Percentiles rank a stretch among this genome's conserved stretches.
Conservation (phyloP, 1,140 invertebrate species). For the Cydia fagiglandana region DNA sequence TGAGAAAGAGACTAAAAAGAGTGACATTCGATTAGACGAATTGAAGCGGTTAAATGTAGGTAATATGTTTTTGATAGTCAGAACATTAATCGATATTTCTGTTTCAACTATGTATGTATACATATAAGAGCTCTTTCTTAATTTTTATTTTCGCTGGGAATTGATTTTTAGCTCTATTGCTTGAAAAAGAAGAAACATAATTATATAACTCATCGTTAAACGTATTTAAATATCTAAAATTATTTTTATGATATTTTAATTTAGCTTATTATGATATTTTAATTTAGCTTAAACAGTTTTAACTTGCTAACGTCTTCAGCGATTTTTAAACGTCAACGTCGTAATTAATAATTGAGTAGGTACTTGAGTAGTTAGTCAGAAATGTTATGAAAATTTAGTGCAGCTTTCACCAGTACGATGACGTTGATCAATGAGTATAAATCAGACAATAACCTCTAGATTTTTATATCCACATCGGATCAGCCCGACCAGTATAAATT, state of each 20-base stretch:
- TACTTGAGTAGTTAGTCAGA: constrained; percentile 25
- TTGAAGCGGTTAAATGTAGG: no score
- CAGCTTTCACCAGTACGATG: constrained; percentile 52
- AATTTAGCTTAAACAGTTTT: constrained; percentile 12
- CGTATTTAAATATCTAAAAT: constrained; percentile 16
- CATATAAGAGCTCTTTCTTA: no score
- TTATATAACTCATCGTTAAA: neutral
- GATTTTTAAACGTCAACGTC: constrained; percentile 28
- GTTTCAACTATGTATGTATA: no score
- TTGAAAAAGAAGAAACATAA: no score
- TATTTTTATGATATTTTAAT: constrained; percentile 18
- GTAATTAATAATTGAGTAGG: constrained; percentile 28
- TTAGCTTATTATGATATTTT: neutral
- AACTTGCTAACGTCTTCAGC: constrained; percentile 2
- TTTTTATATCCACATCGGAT: neutral
- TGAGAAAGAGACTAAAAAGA: no score
- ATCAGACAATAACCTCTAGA: constrained; percentile 48
- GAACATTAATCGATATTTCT: no score
- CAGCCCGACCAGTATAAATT: neutral
- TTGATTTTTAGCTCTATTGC: no score
- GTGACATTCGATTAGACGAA: no score
- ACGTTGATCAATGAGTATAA: constrained; percentile 56
- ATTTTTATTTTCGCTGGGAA: no score
- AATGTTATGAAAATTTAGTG: constrained; percentile 37
- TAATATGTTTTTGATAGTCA: no score